Evolutionary conservation across 2,888 invertebrate species (phyloP), one percentile per base, ranked within the genome.

Genomic region (Heliconius hortense): DNA sequence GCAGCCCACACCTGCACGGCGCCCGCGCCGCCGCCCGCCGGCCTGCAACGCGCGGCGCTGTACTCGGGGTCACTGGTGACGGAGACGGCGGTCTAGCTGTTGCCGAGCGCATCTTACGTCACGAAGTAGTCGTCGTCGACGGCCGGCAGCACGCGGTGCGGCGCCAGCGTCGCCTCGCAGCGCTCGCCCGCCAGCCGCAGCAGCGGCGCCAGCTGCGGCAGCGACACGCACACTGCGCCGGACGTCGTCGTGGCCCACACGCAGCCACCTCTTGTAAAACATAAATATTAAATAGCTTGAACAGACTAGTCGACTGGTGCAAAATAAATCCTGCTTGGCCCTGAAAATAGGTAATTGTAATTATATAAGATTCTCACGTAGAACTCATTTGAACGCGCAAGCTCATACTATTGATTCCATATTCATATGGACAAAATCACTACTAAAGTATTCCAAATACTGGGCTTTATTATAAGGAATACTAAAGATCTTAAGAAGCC

Each of bases 171-270:
- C 56, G 71, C 74, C 48, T 70, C 68, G 78, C 48, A 70, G 76
- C 71, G 66, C 72, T 77, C 63, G 53, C 68, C 56, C 53, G 75
- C 60, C 77, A 85, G 76, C 73, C 76, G 78, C 60, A 84, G 84
- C 82, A 89, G 82, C 77, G 80, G 78, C 18, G 72, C 78, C 84
- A 91, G 84, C 74, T 80, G 71, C 31, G 88, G 86, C 81, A 88
- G 81, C 77, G 88, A 82, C 75, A 82, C 82, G 84, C 90, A 88
- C 73, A 82, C 84, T 76, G 82, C 81, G 73, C 87, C 89, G 76
- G 81, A 84, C 26, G 80, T 72, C 73, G 84, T 83, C 79, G 83
- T 79, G 76, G 83, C 87, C 90, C 90, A 90, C 80, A 87, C 80
- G 80, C 86, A 85, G 3, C 85, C 83, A 11, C 83, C 86, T 72